Base-by-base conservation (phyloP, 2,113 vertebrate genomes). In the Silurus asotus region DNA sequence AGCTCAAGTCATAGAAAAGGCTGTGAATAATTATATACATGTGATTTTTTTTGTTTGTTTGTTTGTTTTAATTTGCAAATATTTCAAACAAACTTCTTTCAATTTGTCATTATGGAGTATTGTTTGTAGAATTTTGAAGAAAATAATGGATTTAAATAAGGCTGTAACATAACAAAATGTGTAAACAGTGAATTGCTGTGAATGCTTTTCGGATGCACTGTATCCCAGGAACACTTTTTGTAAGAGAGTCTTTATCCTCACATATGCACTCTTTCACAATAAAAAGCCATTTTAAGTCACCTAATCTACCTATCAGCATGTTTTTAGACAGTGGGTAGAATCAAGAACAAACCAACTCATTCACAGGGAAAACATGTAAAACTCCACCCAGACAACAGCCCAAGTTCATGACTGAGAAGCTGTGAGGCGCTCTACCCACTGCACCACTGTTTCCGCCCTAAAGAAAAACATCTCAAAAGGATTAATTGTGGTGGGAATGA, bases 381-480 rank as follows among this genome's bases (percentile, higher is more conserved):
- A 58, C 77, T 59, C 25, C 55, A 20, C 56, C 77, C 77, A 79
- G 28, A 79, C 25, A 79, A 8, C 28, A 45, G 25, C 49, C 19
- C 28, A 80, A 80, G 28, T 28, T 80, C 59, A 81, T 45, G 80
- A 65, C 19, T 81, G 49, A 11, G 6, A 59, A 62, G 48, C 49
- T 51, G 80, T 17, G n/a, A 78, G 75, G 61, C 45, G 64, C 74
- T 55, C 15, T 53, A 78, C 74, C n/a, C 74, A 5, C 74, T 78
- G 8, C 20, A 75, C 55, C 56, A 84, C 72, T 65, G 49, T 64
- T 56, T 78, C 75, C n/a, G 8, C 58, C 84, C n/a, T 53, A 89
- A 88, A 75, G 90, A 83, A 85, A 92, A 91, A 90, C 86, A 86
- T 83, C 82, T 13, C 86, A 80, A 88, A 78, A 78, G 11, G 64